Evolutionary conservation across 2,797 vertebrate species (phyloP), one percentile per base, ranked within the genome.

Genomic region (Pangasius macronema): DNA sequence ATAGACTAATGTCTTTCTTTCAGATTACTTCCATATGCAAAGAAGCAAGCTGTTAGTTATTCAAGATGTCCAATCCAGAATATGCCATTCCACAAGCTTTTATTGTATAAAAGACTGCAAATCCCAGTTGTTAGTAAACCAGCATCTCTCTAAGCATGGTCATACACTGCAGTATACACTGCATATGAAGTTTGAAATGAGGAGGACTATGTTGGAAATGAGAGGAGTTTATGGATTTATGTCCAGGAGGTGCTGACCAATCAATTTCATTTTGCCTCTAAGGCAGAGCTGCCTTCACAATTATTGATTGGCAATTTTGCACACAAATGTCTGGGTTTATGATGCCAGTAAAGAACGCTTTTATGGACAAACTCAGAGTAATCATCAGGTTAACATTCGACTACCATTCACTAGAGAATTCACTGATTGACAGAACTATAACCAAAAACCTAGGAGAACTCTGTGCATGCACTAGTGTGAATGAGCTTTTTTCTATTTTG

Each of bases 221-320:
- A 36, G 33, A 80, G 10, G 33, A 61, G 11, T 81, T 61, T 81
- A 81, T 81, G 24, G 51, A 79, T 16, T 9, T 55, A 5, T 55
- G 76, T 79, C 49, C 51, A 79, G 18, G 13, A 3, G 57, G 36
- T 61, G 57, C 79, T 81, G 57, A 81, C 22, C 36, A 81, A 61
- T 81, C 13, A 81, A 61, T 81, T 80, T 80, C 18, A 80, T 80
- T 59, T 36, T 14, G 33, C 77, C 30, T 57, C 77, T 70, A n/a
- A 76, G n/a, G 46, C 73, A 53, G 73, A 76, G 3, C 46, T 76
- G 73, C 46, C 46, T 80, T 79, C 30, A 79, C 30, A 14, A 20
- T 11, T 80, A 80, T 57, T 57, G 53, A 59, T 27, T 57, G 76
- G 51, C 49, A 79, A 55, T 79, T 79, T 80, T 80, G 51, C 53